Conservation (phyloP, 2,888 invertebrate genomes). For the Ligdia adustata region DNA sequence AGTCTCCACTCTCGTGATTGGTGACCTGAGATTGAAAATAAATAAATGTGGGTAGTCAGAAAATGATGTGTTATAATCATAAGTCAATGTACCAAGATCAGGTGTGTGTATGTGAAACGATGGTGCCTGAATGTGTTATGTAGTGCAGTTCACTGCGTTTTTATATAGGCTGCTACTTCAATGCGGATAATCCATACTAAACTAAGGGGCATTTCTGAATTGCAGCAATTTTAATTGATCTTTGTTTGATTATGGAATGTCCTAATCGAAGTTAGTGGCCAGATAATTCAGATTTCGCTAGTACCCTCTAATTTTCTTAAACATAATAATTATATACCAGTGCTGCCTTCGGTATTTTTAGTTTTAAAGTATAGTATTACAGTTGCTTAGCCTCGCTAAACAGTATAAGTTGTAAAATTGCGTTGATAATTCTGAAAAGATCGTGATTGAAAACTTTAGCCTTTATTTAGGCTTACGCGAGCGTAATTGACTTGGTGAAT, state of each 20-base stretch:
- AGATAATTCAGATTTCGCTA: slow-evolving; percentile 31
- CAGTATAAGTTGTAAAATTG: slow-evolving; percentile 25
- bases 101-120: slow-evolving; percentile 36
- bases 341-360: slow-evolving; percentile 42
- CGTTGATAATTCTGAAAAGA: slow-evolving; percentile 26
- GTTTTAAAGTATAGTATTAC: slow-evolving; percentile 47
- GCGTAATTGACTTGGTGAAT: no score
- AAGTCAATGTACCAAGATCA: slow-evolving; percentile 16
- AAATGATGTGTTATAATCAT: no score
- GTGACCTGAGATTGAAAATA: no score
- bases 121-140: slow-evolving; percentile 45
- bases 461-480: no score
- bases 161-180: slow-evolving; percentile 27
- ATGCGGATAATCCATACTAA: no score
- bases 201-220: no score
- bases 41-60: no score
- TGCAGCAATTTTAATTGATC: no score
- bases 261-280: no score
- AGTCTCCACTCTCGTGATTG: no score
- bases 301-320: slow-evolving; percentile 23
- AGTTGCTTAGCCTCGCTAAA: slow-evolving; percentile 38
- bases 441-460: slow-evolving; percentile 8
- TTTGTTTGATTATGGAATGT: no score
- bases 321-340: slow-evolving; percentile 27
- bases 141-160: slow-evolving; percentile 24